Evolutionary conservation across 2,888 invertebrate genomes (phyloP).

Genomic region (Anoplius nigerrimus): DNA sequence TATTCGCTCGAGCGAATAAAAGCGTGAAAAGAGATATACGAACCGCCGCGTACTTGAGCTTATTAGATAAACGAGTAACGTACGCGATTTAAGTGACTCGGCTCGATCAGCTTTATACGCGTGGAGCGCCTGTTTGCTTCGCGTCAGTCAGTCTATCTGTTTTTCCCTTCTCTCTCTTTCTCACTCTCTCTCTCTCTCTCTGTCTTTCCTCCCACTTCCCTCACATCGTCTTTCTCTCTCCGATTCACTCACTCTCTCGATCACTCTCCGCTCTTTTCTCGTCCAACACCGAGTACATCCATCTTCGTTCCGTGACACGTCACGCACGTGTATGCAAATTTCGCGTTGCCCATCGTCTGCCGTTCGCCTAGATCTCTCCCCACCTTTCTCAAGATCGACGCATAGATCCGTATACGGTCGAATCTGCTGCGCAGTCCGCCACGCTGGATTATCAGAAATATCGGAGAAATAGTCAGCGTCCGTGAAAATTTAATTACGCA

Average conservation of each 20-base stretch:
- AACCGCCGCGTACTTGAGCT: conserved; percentile 28
- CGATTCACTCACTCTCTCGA: background rate
- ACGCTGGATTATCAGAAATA: conserved; percentile 1
- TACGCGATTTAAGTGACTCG: conserved; percentile 29
- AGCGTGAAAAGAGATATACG: conserved; percentile 14
- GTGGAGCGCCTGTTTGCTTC: background rate
- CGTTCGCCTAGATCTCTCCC: background rate
- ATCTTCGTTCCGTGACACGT: background rate
- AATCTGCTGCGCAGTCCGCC: conserved; percentile 4
- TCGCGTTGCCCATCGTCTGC: background rate
- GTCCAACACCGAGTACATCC: background rate
- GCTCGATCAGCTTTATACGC: conserved; percentile 13
- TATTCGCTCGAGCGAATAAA: conserved; percentile 15
- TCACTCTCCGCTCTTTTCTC: no score
- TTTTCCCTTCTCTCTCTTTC: background rate
- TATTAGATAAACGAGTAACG: conserved; percentile 35
- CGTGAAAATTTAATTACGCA: no score
- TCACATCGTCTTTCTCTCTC: background rate
- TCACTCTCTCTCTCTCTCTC: background rate
- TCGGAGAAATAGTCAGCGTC: background rate
- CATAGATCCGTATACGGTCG: conserved; percentile 1
- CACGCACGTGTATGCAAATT: conserved; percentile 18
- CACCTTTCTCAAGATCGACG: conserved; percentile 7
- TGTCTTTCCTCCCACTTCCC: background rate
- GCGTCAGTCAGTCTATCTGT: conserved; percentile 16